Evolutionary conservation across 2,113 vertebrate genomes (phyloP).

Genomic region (Nycticryphes semicollaris): DNA sequence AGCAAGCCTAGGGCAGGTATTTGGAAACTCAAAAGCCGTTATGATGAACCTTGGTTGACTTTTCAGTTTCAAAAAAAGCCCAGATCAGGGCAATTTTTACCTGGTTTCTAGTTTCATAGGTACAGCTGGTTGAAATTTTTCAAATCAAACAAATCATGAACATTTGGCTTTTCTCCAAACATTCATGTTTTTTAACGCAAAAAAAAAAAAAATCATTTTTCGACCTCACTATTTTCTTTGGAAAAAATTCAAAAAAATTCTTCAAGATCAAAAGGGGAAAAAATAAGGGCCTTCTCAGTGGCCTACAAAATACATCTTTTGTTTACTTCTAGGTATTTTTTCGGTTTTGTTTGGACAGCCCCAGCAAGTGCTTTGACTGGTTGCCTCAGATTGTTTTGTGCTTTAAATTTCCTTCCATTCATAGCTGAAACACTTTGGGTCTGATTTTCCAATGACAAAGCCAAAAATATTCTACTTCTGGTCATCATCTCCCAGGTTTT

Average conservation of each 20-base stretch:
- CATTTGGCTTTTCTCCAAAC: conserved; percentile 18
- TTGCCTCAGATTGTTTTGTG: conserved; percentile 21
- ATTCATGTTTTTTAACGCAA: not conserved
- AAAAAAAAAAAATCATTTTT: not conserved
- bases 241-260: not conserved
- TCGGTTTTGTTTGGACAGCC: conserved; percentile 8
- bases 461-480: conserved; percentile 34
- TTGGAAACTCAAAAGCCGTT: not conserved
- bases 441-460: conserved; percentile 45
- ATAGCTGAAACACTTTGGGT: not conserved
- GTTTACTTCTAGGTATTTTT: conserved; percentile 24
- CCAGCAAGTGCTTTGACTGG: conserved; percentile 18
- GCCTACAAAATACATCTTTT: conserved; percentile 12
- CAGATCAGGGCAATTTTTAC: conserved; percentile 9
- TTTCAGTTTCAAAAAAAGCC: not conserved
- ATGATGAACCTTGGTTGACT: conserved; percentile 9
- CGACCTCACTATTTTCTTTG: not conserved
- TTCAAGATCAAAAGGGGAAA: not conserved
- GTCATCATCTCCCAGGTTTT: conserved; percentile 43
- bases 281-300: not conserved
- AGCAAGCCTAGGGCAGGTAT: not conserved
- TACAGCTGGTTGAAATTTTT: conserved; percentile 44
- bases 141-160: not conserved
- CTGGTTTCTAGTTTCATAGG: conserved; percentile 51
- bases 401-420: conserved; percentile 54